Percentiles rank a stretch among this genome's conserved stretches.
Evolutionary conservation across 2,797 vertebrate genomes (phyloP).

Genomic region (Coracias cyanogaster): DNA sequence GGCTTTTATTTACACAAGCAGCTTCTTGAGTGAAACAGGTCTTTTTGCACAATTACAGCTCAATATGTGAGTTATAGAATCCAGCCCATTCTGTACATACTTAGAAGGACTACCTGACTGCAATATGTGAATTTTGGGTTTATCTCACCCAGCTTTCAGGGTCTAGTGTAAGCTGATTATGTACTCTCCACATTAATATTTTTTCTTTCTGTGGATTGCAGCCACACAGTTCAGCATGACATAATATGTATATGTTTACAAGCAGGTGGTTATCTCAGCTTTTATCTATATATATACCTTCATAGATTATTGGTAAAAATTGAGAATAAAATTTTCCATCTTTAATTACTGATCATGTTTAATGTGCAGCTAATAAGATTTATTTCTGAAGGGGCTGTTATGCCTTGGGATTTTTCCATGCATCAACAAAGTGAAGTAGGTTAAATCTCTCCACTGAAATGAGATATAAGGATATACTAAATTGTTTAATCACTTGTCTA

Average conservation of each 20-base stretch:
- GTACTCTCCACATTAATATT: not conserved
- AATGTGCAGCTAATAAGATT: not conserved
- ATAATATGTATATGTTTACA: not conserved
- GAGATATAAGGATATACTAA: not conserved
- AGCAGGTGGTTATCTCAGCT: not conserved
- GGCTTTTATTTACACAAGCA: not conserved
- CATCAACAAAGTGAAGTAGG: not conserved
- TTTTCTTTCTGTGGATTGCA: not conserved
- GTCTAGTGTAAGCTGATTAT: not conserved
- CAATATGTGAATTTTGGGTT: not conserved
- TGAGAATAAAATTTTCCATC: not conserved
- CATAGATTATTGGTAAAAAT: not conserved
- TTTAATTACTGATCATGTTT: not conserved
- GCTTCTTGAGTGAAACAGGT: not conserved
- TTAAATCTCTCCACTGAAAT: not conserved
- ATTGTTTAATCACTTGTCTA: not conserved
- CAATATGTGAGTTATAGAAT: not conserved
- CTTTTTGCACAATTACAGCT: not conserved
- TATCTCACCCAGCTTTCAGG: not conserved
- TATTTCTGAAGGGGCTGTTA: not conserved
- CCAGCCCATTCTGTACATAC: not conserved
- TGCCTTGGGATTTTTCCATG: not conserved
- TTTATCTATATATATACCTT: not conserved
- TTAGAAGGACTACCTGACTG: not conserved
- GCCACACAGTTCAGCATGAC: not conserved